These are phyloP conservation scores for Drosophila gaucha DNA, from an alignment of 2,888 invertebrate species.

Conservation along the genomic window DNA sequence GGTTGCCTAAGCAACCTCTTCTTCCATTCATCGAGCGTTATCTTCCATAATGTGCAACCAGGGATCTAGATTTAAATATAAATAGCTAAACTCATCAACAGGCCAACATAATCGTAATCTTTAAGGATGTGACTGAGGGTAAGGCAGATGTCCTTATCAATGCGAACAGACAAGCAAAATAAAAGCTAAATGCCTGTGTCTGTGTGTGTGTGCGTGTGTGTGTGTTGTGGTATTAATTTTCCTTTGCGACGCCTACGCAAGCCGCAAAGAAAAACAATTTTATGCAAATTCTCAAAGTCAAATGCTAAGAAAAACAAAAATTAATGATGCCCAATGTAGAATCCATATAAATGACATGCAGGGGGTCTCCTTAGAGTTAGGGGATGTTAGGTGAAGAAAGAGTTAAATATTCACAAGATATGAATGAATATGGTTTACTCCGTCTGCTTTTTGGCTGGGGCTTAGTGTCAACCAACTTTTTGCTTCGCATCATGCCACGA, in stretches of 20 bases:
- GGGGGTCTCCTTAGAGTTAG: conserved; percentile 7
- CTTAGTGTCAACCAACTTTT: conserved; percentile 57
- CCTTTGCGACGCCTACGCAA: conserved; percentile 9
- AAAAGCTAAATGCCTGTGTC: conserved; percentile 2
- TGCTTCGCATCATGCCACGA: conserved; percentile 23
- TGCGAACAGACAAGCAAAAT: conserved; percentile 39
- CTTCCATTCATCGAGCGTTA: neutral
- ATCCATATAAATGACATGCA: conserved; percentile 73
- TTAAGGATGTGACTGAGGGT: neutral
- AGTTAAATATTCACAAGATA: conserved; percentile 27
- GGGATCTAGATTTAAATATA: conserved; percentile 14
- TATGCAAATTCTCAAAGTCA: conserved; percentile 74
- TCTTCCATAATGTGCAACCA: conserved; percentile 6
- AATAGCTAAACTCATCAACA: conserved; percentile 30
- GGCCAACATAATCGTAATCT: conserved; percentile 40
- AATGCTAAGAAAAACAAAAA: conserved; percentile 71
- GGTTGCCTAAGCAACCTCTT: neutral
- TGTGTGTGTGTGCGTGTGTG: neutral
- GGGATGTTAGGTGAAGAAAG: neutral
- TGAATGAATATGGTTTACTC: conserved; percentile 24
- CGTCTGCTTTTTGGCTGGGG: conserved; percentile 19
- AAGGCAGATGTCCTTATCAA: conserved; percentile 57
- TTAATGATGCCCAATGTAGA: conserved; percentile 74
- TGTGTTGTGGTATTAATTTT: conserved; percentile 65
- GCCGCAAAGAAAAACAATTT: conserved; percentile 57